Conservation (phyloP, 2,888 invertebrate species). For the Pachymerium ferrugineum region DNA sequence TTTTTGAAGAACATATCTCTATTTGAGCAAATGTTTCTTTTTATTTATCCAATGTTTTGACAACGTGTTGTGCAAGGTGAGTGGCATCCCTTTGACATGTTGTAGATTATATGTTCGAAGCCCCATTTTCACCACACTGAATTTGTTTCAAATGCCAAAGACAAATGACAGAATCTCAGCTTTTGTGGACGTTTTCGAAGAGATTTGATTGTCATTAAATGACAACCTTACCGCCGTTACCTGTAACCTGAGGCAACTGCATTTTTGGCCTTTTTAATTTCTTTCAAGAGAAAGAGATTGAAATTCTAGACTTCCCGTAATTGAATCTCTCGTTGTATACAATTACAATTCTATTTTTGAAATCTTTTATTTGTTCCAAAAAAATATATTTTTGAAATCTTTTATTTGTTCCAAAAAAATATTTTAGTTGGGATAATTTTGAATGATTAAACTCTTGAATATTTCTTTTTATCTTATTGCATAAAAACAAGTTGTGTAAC, state of each 20-base stretch:
- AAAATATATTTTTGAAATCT: background rate
- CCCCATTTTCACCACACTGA: background rate
- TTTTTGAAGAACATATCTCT: background rate
- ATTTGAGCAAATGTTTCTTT: conserved; percentile 6
- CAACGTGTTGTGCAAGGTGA: background rate
- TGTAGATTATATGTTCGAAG: background rate
- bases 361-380: background rate
- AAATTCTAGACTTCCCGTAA: no score
- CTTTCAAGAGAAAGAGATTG: no score
- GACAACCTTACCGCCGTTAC: no score
- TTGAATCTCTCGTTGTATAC: no score
- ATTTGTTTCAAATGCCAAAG: background rate
- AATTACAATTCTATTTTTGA: no score
- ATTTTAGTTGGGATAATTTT: background rate
- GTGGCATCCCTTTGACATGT: background rate
- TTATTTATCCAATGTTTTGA: background rate
- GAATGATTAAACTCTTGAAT: background rate
- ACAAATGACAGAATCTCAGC: conserved; percentile 3
- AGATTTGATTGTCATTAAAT: no score
- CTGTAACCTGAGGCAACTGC: no score
- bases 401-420: background rate
- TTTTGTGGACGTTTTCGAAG: no score
- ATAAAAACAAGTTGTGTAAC: background rate
- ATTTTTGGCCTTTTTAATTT: no score
- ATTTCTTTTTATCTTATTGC: background rate